Evolutionary conservation across 2,113 vertebrate genomes (phyloP).

Genomic region (Plotosus lineatus): DNA sequence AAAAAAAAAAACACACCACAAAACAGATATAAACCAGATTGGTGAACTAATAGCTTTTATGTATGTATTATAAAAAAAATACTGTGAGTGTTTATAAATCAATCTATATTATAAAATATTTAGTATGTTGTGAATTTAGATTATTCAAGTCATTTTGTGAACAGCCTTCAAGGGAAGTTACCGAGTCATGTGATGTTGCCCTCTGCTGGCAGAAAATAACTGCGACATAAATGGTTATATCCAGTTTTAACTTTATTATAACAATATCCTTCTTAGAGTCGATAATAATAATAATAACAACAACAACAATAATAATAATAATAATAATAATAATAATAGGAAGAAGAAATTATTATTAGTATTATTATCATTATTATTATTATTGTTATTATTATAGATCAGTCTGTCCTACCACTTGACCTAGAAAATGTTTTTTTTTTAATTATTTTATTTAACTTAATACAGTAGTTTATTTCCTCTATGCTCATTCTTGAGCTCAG

Average conservation of each 20-base stretch:
- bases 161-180: neutral
- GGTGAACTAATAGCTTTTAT: too few species aligned
- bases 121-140: neutral
- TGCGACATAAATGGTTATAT: too few species aligned
- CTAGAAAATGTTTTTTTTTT: too few species aligned
- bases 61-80: too few species aligned
- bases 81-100: neutral
- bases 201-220: conserved; percentile 29
- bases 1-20: too few species aligned
- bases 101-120: neutral
- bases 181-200: conserved; percentile 12
- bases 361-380: too few species aligned
- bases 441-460: too few species aligned
- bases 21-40: too few species aligned
- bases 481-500: neutral
- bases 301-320: too few species aligned
- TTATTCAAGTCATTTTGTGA: neutral
- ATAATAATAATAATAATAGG: too few species aligned
- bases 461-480: neutral
- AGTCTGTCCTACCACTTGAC: neutral
- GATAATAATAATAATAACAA: too few species aligned
- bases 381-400: neutral
- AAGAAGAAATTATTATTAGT: too few species aligned
- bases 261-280: neutral
- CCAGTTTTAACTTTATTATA: neutral